A percentile compares a stretch with the other conserved stretches of the same genome.
These are phyloP conservation scores for Sebastes hopkinsi DNA, from an alignment of 2,797 vertebrate genomes.

Conservation along the genomic window DNA sequence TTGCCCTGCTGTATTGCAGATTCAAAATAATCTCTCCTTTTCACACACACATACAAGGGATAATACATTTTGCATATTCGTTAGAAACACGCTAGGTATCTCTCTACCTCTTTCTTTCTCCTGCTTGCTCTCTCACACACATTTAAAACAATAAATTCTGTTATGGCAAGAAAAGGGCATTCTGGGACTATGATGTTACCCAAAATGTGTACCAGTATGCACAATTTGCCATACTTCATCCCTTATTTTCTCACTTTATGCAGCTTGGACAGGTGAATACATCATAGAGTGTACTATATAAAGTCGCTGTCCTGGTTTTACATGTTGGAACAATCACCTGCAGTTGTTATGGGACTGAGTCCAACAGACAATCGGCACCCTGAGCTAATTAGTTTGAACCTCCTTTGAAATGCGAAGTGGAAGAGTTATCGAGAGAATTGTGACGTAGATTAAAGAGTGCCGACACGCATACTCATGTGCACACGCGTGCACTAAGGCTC, in stretches of 20 bases:
- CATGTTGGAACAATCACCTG: constrained; percentile 23
- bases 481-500: neutral
- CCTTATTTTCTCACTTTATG: neutral
- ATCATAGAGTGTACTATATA: neutral
- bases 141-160: neutral
- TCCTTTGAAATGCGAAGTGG: constrained; percentile 61
- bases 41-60: neutral
- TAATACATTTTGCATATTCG: neutral
- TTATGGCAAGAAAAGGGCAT: neutral
- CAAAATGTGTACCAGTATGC: constrained; percentile 1
- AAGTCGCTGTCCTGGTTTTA: constrained; percentile 11
- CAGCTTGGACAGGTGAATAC: neutral
- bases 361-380: constrained; percentile 40
- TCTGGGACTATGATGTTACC: neutral
- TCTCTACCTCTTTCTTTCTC: neutral
- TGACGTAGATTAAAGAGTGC: constrained; percentile 40
- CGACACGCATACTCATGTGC: neutral
- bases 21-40: neutral
- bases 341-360: constrained; percentile 49
- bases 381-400: constrained; percentile 70
- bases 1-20: neutral
- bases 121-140: neutral
- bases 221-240: neutral
- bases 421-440: constrained; percentile 55
- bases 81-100: neutral